Percentiles rank a stretch among this genome's conserved stretches.
Evolutionary conservation across 1,140 invertebrate species (phyloP).

Genomic region (Episyrphus balteatus): DNA sequence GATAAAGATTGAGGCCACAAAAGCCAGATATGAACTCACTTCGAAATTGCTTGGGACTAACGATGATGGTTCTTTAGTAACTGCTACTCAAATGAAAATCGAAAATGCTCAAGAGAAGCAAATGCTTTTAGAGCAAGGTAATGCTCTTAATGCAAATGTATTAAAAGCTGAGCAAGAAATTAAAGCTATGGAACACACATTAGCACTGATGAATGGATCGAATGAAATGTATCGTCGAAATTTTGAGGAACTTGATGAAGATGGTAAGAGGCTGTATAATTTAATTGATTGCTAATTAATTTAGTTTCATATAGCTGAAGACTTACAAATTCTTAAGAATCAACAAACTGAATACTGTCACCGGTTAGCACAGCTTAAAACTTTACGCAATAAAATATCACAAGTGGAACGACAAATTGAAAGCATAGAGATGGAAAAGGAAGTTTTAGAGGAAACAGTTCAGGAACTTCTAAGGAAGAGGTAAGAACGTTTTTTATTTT

Average conservation of each 20-base stretch:
- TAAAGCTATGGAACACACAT: constrained; percentile 56
- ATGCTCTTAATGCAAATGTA: constrained; percentile 51
- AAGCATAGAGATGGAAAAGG: constrained; percentile 10
- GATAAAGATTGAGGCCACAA: constrained; percentile 43
- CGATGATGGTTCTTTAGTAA: constrained; percentile 42
- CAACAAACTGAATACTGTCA: constrained; percentile 15
- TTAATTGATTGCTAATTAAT: not conserved
- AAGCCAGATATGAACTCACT: constrained; percentile 35
- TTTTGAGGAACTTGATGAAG: constrained; percentile 37
- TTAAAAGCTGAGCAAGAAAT: constrained; percentile 55
- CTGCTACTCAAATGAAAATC: constrained; percentile 50
- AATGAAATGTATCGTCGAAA: constrained; percentile 49
- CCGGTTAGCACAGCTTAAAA: constrained; percentile 17
- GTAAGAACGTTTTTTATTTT: not conserved
- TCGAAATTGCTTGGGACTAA: constrained; percentile 38
- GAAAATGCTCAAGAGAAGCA: constrained; percentile 51
- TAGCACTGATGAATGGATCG: constrained; percentile 50
- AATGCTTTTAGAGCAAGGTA: constrained; percentile 51
- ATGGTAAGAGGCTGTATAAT: constrained; percentile 28
- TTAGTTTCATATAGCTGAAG: constrained; percentile 6
- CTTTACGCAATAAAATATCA: constrained; percentile 20
- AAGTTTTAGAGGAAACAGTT: constrained; percentile 7
- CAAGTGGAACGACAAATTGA: constrained; percentile 14
- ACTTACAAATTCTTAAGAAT: constrained; percentile 13
- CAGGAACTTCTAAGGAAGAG: constrained; percentile 8